Percentiles rank a stretch among this genome's conserved stretches.
These are phyloP conservation scores for Trichogramma dendrolimi DNA, from an alignment of 2,888 invertebrate genomes.

Conservation along the genomic window DNA sequence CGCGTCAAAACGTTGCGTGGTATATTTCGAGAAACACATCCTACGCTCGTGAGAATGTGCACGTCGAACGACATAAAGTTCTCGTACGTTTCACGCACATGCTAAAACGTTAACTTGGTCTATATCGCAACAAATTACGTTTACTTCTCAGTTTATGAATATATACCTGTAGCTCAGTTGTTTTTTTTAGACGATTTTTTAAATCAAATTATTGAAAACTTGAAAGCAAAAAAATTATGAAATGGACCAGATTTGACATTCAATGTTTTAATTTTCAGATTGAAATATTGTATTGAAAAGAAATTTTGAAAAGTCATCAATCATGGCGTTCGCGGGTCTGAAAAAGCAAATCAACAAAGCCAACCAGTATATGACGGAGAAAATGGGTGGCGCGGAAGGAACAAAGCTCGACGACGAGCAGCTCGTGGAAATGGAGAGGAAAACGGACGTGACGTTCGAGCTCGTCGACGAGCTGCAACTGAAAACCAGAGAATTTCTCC, in stretches of 20 bases:
- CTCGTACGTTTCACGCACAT: no score
- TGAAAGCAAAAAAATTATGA: background rate
- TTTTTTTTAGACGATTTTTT: no score
- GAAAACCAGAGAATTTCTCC: conserved; percentile 97
- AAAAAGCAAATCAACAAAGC: conserved; percentile 99
- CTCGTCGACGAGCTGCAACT: conserved; percentile 93
- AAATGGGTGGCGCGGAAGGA: conserved; percentile 99
- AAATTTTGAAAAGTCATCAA: conserved; percentile 33
- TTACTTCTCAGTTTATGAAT: no score
- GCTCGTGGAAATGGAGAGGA: conserved; percentile 98
- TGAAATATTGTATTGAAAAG: background rate
- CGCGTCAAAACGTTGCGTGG: no score
- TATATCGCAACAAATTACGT: no score
- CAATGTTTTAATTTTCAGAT: background rate
- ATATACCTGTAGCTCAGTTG: no score
- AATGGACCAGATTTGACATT: background rate
- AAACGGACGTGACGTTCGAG: conserved; percentile 97
- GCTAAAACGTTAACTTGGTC: no score
- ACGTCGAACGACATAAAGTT: no score
- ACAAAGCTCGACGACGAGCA: conserved; percentile 94
- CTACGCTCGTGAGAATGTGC: no score
- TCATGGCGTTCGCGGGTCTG: conserved; percentile 97
- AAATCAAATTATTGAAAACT: background rate
- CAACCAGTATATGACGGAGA: conserved; percentile 99
- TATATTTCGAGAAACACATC: no score